Evolutionary conservation across 2,888 invertebrate species (phyloP), one percentile per base, ranked within the genome.

Genomic region (Hemaris fuciformis): DNA sequence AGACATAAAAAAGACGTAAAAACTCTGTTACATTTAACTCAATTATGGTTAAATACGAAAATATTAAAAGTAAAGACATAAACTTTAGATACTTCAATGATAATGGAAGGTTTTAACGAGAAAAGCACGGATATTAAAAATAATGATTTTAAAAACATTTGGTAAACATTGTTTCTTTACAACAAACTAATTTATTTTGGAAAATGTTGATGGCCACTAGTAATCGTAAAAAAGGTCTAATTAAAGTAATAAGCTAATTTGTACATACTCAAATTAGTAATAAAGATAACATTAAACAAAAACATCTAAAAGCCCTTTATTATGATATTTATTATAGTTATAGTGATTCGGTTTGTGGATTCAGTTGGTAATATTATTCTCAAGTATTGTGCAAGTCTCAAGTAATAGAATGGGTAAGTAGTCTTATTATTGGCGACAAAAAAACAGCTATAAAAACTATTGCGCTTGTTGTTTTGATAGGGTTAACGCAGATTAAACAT

Each of bases 1-100:
- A 66, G 60, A 66, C 63, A 70, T 72, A 76, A 73, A 73, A 71
- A 25, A 43, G 59, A 64, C 69, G 59, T 73, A 75, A 74, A 74
- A 73, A 66, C 68, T 73, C 70, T 60, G 67, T 69, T 66, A 71
- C 59, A 66, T 62, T 69, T 61, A 64, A 70, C 62, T 67, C 46
- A 65, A 71, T 71, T 70, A 63, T 70, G 66, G 75, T 72, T 67
- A 66, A 59, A 68, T 66, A 69, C 65, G 62, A 65, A 59, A 60
- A 64, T 64, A 65, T 59, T 64, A 64, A 59, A 64, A 66, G 57
- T 62, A 64, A 64, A 64, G 61, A 62, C 56, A 41, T 13, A 61
- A 8, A 34, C 5, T 6, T 13, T 25, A n/a, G 48, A 34, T 34
- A 13, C 22, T 8, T 22, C 4, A 45, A 22, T 20, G 20, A 20